phyloP scores from a whole-genome alignment of 1,140 invertebrate genomes.

The Drosophila sucinea region DNA sequence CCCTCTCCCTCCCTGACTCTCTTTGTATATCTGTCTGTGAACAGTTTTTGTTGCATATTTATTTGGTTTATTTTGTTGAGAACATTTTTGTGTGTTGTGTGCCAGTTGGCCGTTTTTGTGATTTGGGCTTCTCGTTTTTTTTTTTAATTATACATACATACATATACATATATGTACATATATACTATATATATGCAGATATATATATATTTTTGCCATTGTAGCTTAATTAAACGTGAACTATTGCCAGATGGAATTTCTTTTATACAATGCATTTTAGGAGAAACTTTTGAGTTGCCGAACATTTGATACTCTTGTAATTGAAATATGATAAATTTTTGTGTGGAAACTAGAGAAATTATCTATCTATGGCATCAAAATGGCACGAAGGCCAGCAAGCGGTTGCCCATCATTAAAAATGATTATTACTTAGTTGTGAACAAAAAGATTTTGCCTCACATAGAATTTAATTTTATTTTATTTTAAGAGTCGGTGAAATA shows the following conservation, averaged over 20 bases:
- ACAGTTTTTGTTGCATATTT: slow-evolving; percentile 56
- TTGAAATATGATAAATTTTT: not conserved
- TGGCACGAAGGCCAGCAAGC: no score
- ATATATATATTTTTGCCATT: slow-evolving; percentile 33
- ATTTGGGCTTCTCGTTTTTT: slow-evolving; percentile 38
- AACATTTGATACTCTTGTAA: not conserved
- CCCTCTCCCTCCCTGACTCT: not conserved
- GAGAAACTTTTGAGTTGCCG: slow-evolving; percentile 1
- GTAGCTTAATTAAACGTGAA: slow-evolving; percentile 77
- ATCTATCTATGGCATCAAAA: no score
- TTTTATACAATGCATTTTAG: slow-evolving; percentile 31
- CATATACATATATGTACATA: not conserved
- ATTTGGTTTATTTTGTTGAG: slow-evolving; percentile 32
- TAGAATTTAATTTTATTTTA: no score
- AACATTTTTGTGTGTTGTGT: slow-evolving; percentile 56
- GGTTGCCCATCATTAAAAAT: no score
- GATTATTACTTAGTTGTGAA: no score
- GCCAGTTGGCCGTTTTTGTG: slow-evolving; percentile 59
- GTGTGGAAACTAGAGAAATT: no score
- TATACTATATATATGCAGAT: not conserved
- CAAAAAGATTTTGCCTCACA: no score
- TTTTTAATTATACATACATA: slow-evolving; percentile 29
- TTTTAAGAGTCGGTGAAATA: no score
- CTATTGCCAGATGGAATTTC: slow-evolving; percentile 64
- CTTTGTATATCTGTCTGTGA: not conserved